Evolutionary conservation across 1,140 invertebrate species (phyloP), one percentile per base, ranked within the genome.

Genomic region (Prorops nasuta): DNA sequence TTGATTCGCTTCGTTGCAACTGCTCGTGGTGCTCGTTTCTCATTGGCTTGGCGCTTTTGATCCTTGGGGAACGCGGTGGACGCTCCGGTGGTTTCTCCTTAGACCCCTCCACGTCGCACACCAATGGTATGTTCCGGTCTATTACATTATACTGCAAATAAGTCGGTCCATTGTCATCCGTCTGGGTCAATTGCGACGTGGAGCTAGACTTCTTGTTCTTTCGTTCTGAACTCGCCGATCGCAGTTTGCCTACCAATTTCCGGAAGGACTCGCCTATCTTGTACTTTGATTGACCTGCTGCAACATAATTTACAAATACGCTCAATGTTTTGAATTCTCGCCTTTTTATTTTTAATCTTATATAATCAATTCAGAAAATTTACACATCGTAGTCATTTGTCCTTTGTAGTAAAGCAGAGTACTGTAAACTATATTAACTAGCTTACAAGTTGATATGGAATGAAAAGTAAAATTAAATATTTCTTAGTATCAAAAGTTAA

Each of bases 191-290:
- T 73, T 68, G 77, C 2, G 72, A 71, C 6, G 56, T 60, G 21
- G 46, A 43, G 3, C 41, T 45, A 0, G 47, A 61, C 49, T 50
- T 80, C 44, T 82, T 81, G 12, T 81, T 81, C 46, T 85, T 84
- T n/a, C 87, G 80, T 66, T 89, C 87, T 0, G 83, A 80, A 45
- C 86, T 88, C 4, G 85, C 85, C 1, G 86, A 89, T 0, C 87
- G 81, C 34, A 91, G 84, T 68, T 89, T 89, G 24, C 86, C 87
- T 3, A 91, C 87, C 40, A 91, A 69, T 63, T 88, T 88, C 38
- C 88, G 79, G 56, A 91, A 85, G 0, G 88, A 90, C 35, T 79
- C 75, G 20, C 79, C 79, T 20, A 80, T 72, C 21, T 67, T 68
- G 41, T 67, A 73, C 17, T 75, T 77, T 3, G 69, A 59, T 45